Percentiles rank a stretch among this genome's conserved stretches.
Conservation (phyloP, 2,888 invertebrate species). For the Scaptomyza reducta region DNA sequence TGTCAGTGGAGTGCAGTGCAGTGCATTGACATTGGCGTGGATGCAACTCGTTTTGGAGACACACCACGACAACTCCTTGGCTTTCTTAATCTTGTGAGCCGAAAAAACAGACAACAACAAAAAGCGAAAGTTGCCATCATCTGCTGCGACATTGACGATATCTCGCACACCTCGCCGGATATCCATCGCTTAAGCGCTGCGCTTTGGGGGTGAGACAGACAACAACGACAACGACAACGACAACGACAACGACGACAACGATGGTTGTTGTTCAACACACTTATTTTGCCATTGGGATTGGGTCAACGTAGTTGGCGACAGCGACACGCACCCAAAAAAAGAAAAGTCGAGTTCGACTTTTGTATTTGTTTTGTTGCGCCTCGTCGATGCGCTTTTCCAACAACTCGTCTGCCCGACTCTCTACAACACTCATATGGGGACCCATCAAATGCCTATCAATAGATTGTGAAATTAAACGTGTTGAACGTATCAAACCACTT, state of each 20-base stretch:
- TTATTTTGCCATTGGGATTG: conserved; percentile 23
- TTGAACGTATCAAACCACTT: conserved; percentile 19
- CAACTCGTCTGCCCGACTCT: conserved; percentile 34
- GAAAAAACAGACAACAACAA: conserved; percentile 8
- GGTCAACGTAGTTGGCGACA: conserved; percentile 35
- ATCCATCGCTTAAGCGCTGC: conserved; percentile 16
- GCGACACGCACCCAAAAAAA: conserved; percentile 36
- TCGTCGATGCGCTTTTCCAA: conserved; percentile 28
- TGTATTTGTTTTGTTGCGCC: not conserved
- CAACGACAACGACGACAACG: not conserved
- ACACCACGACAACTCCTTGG: conserved; percentile 32
- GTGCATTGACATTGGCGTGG: conserved; percentile 52
- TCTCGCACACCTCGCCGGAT: conserved; percentile 53
- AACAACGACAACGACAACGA: not conserved
- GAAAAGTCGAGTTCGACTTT: conserved; percentile 38
- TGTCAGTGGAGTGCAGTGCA: conserved; percentile 40
- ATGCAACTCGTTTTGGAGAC: conserved; percentile 33
- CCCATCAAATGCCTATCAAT: conserved; percentile 47
- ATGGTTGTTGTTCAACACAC: conserved; percentile 1
- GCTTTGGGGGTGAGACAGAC: conserved; percentile 7
- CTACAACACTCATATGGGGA: conserved; percentile 48
- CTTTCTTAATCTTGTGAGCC: conserved; percentile 60
- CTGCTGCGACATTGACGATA: conserved; percentile 19
- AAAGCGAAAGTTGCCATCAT: conserved; percentile 65
- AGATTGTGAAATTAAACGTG: conserved; percentile 51